Conservation (phyloP, 2,888 invertebrate species). For the Dilophus febrilis region DNA sequence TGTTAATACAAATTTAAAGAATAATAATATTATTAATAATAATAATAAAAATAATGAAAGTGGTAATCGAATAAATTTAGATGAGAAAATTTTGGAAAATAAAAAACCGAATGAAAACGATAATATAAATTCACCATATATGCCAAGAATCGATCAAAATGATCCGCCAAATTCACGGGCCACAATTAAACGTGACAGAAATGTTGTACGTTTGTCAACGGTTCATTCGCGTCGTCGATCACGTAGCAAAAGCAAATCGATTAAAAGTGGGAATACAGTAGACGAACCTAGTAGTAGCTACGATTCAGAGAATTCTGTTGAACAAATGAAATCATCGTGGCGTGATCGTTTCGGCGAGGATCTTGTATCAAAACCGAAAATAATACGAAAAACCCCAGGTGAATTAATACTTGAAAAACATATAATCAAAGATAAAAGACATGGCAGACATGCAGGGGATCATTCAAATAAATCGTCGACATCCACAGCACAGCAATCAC, state of each 20-base stretch:
- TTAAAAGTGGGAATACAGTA: not conserved
- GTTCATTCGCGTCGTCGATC: constrained; percentile 21
- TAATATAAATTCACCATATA: constrained; percentile 21
- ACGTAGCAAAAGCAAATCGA: constrained; percentile 2
- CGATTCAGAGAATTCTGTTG: constrained; percentile 33
- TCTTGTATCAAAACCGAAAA: constrained; percentile 24
- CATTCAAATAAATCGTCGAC: too few relatives aligned
- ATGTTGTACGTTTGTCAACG: constrained; percentile 58
- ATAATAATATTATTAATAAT: not conserved
- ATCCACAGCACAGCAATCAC: too few relatives aligned
- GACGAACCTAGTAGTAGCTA: constrained; percentile 12
- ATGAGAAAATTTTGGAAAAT: not conserved
- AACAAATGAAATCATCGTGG: constrained; percentile 31
- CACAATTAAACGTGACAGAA: constrained; percentile 52
- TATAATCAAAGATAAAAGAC: constrained; percentile 41
- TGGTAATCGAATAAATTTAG: not conserved
- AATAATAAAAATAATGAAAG: constrained; percentile 5
- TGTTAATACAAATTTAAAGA: constrained; percentile 2
- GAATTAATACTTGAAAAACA: constrained; percentile 62
- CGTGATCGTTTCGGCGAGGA: constrained; percentile 46
- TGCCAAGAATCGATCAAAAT: constrained; percentile 33
- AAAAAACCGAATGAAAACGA: constrained; percentile 4
- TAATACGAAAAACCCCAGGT: constrained; percentile 45
- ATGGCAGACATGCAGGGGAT: constrained; percentile 18
- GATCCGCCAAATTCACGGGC: constrained; percentile 33